Conservation (phyloP, 2,888 invertebrate species). For the Philereme vetulata region DNA sequence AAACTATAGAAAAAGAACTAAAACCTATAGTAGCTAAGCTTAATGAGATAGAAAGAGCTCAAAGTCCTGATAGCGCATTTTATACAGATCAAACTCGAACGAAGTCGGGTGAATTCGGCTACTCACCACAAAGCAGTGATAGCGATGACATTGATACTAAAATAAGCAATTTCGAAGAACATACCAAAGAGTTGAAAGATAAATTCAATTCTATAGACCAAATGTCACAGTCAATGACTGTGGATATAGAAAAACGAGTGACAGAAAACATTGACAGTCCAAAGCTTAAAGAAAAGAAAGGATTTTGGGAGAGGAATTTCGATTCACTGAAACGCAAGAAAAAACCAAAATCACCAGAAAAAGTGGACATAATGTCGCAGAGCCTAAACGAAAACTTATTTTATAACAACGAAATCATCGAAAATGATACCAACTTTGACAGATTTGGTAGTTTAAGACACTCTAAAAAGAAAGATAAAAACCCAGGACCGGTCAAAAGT, state of each 20-base stretch:
- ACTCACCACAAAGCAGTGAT: conserved; percentile 77
- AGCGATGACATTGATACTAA: conserved; percentile 73
- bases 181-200: conserved; percentile 71
- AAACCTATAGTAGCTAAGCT: conserved; percentile 73
- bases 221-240: conserved; percentile 82
- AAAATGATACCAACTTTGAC: conserved; percentile 69
- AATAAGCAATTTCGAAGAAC: conserved; percentile 67
- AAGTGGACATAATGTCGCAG: conserved; percentile 79
- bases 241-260: conserved; percentile 72
- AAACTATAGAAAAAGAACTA: conserved; percentile 87
- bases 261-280: conserved; percentile 67
- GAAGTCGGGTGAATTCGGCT: conserved; percentile 77
- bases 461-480: conserved; percentile 73
- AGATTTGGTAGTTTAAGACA: conserved; percentile 74
- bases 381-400: conserved; percentile 82
- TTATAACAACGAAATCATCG: conserved; percentile 76
- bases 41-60: conserved; percentile 73
- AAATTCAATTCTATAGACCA: conserved; percentile 80
- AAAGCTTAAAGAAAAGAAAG: conserved; percentile 78
- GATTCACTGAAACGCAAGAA: conserved; percentile 78
- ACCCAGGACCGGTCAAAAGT: conserved; percentile 65
- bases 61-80: conserved; percentile 78
- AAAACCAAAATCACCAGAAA: conserved; percentile 72
- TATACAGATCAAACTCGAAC: conserved; percentile 82
- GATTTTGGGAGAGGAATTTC: conserved; percentile 81